Percentiles rank a stretch among this genome's conserved stretches.
Conservation (phyloP, 2,113 vertebrate genomes). For the Bos indicus region DNA sequence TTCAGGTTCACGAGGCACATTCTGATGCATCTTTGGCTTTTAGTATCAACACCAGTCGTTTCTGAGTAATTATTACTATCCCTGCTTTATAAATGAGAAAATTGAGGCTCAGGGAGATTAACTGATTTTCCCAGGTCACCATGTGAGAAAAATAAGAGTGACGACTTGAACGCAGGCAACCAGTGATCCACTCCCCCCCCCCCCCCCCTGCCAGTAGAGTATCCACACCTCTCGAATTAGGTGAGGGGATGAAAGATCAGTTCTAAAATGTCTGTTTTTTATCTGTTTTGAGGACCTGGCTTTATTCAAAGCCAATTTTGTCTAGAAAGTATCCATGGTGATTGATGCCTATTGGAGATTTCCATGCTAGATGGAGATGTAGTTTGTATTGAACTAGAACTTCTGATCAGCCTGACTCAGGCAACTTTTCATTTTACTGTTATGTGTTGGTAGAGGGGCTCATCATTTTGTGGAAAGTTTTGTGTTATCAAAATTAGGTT, state of each 20-base stretch:
- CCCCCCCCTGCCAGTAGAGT: background rate
- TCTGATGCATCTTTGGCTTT: background rate
- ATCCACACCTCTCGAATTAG: background rate
- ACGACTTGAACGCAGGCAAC: background rate
- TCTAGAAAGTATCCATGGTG: background rate
- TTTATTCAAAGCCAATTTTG: background rate
- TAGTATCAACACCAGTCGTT: background rate
- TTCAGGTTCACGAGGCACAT: background rate
- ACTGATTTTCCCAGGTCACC: background rate
- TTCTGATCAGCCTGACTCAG: background rate
- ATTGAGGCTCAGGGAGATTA: background rate
- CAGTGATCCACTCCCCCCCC: background rate
- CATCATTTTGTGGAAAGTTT: conserved; percentile 11
- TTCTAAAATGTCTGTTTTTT: background rate
- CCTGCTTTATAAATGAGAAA: background rate
- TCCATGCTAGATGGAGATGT: background rate
- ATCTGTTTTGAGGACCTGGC: background rate
- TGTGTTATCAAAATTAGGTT: background rate
- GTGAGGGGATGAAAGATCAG: background rate
- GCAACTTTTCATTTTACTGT: background rate
- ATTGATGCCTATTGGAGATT: background rate
- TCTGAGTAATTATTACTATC: background rate
- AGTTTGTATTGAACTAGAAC: background rate
- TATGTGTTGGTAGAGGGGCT: background rate
- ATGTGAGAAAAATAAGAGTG: background rate